phyloP scores from a whole-genome alignment of 1,140 invertebrate species.

The Drosophila ogumai region DNA sequence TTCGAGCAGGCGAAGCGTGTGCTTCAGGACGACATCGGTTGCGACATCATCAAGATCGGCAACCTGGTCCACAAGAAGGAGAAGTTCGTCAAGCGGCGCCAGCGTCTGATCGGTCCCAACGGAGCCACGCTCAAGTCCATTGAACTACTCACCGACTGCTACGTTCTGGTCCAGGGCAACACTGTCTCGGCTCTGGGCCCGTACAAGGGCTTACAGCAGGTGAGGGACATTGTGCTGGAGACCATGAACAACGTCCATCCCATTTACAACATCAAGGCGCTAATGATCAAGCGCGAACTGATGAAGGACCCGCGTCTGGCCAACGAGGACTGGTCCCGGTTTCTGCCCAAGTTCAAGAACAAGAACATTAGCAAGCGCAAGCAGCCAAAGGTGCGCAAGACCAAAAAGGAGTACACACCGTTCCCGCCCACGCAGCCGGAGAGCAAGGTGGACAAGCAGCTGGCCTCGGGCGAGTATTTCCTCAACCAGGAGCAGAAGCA shows the following conservation, averaged over 20 bases:
- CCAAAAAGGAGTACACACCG: slow-evolving; percentile 97
- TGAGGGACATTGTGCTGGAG: slow-evolving; percentile 96
- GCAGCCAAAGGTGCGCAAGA: slow-evolving; percentile 93
- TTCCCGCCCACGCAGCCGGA: slow-evolving; percentile 97
- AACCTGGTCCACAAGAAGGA: slow-evolving; percentile 96
- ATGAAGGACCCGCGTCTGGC: slow-evolving; percentile 95
- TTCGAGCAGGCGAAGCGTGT: slow-evolving; percentile 96
- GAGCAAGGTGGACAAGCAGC: slow-evolving; percentile 96
- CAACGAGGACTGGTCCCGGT: slow-evolving; percentile 98
- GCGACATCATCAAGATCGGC: slow-evolving; percentile 99
- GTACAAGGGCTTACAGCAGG: slow-evolving; percentile 96
- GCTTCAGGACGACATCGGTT: slow-evolving; percentile 95
- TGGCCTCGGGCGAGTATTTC: slow-evolving; percentile 99
- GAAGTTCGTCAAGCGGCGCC: slow-evolving; percentile 97
- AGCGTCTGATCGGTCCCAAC: slow-evolving; percentile 97
- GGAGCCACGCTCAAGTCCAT: slow-evolving; percentile 99
- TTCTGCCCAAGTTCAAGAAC: slow-evolving; percentile 97
- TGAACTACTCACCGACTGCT: slow-evolving; percentile 98
- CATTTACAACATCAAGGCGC: slow-evolving; percentile 99
- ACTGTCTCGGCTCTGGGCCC: slow-evolving; percentile 99
- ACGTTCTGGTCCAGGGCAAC: slow-evolving; percentile 98
- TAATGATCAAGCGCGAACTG: slow-evolving; percentile 99
- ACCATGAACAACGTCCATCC: slow-evolving; percentile 99
- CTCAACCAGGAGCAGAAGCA: slow-evolving; percentile 93
- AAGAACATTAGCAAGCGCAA: slow-evolving; percentile 95